Percentiles rank a stretch among this genome's conserved stretches.
Conservation (phyloP, 2,888 invertebrate genomes). For the Hybos culiciformis region DNA sequence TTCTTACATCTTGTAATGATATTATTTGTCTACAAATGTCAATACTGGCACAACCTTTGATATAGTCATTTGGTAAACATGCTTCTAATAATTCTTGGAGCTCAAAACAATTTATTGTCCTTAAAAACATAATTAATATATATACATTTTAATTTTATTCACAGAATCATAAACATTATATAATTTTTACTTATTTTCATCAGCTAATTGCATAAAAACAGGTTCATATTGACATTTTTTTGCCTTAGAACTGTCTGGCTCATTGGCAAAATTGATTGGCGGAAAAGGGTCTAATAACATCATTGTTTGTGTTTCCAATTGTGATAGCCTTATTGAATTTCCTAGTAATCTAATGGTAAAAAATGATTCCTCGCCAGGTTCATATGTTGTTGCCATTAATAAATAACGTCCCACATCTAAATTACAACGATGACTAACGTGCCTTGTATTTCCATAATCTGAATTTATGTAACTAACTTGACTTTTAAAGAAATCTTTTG, state of each 20-base stretch:
- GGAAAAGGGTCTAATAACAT: slow-evolving; percentile 34
- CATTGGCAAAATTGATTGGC: slow-evolving; percentile 30
- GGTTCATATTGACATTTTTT: slow-evolving; percentile 64
- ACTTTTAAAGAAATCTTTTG: slow-evolving; percentile 68
- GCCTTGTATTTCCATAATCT: slow-evolving; percentile 81
- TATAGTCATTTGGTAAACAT: slow-evolving; percentile 85
- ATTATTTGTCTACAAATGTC: slow-evolving; percentile 87
- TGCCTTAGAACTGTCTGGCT: slow-evolving; percentile 37
- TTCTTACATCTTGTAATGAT: slow-evolving; percentile 74
- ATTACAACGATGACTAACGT: slow-evolving; percentile 67
- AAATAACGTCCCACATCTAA: slow-evolving; percentile 71
- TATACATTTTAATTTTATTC: neutral
- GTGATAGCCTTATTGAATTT: slow-evolving; percentile 62
- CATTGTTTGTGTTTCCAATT: slow-evolving; percentile 44
- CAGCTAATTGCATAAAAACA: slow-evolving; percentile 77
- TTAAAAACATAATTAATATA: too few relatives aligned
- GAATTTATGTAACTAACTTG: slow-evolving; percentile 79
- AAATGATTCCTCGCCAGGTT: slow-evolving; percentile 77
- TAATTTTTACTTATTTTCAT: slow-evolving; percentile 50
- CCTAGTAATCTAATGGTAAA: slow-evolving; percentile 74
- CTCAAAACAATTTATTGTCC: slow-evolving; percentile 81
- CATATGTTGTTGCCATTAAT: slow-evolving; percentile 80
- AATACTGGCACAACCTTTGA: slow-evolving; percentile 83
- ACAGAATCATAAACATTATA: neutral
- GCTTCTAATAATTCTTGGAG: slow-evolving; percentile 80